Conservation (phyloP, 2,797 vertebrate genomes). For the Cossypha dichroa region DNA sequence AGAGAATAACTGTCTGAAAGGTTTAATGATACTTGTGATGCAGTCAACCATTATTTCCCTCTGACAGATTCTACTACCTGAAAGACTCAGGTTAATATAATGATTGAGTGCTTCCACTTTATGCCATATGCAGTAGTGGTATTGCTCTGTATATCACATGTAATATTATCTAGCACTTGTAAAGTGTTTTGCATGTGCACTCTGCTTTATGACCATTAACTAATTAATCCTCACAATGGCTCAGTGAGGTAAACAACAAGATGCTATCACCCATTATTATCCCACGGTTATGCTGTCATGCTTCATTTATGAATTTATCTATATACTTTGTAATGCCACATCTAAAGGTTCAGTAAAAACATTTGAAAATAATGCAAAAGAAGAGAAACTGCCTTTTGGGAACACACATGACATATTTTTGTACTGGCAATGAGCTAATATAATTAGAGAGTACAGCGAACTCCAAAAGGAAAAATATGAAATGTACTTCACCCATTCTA, state of each 20-base stretch:
- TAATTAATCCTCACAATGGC: conserved; percentile 56
- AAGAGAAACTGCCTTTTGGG: neutral
- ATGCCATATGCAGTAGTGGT: conserved; percentile 12
- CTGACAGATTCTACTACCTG: conserved; percentile 52
- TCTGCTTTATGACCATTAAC: conserved; percentile 54
- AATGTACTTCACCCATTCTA: neutral
- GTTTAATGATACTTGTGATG: conserved; percentile 59
- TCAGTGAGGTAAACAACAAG: conserved; percentile 35
- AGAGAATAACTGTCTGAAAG: conserved; percentile 38
- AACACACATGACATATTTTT: neutral
- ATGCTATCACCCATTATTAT: conserved; percentile 25
- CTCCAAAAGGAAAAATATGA: neutral
- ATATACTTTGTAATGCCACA: neutral
- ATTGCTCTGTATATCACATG: conserved; percentile 44
- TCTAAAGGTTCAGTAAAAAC: conserved; percentile 10
- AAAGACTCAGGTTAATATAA: conserved; percentile 62
- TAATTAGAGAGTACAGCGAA: neutral
- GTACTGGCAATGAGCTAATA: neutral
- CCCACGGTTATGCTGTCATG: conserved; percentile 4
- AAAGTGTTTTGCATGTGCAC: conserved; percentile 31
- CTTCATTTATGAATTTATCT: conserved; percentile 37
- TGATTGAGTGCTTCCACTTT: conserved; percentile 56
- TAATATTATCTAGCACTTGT: conserved; percentile 44
- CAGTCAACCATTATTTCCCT: conserved; percentile 63
- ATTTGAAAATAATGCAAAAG: neutral